Conservation (phyloP, 2,113 vertebrate genomes). For the Athene cunicularia region DNA sequence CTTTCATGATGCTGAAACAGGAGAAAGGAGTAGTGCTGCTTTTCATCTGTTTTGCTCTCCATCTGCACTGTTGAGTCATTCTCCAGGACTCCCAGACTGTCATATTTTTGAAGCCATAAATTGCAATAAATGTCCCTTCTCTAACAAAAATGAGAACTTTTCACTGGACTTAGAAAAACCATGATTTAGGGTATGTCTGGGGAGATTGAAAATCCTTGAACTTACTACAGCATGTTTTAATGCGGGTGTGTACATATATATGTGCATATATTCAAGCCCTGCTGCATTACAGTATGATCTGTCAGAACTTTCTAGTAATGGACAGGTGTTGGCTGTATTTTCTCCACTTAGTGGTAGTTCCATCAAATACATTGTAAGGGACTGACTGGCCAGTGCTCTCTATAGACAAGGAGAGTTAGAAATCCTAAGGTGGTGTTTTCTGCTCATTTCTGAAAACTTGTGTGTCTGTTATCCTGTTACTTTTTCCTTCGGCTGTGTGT, state of each 20-base stretch:
- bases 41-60: neutral
- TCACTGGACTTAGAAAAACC: neutral
- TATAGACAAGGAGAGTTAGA: neutral
- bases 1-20: rapidly evolving
- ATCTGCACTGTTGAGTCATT: neutral
- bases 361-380: neutral
- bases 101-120: neutral
- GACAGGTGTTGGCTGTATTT: neutral
- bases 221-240: neutral
- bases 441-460: neutral
- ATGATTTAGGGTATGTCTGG: too few species aligned
- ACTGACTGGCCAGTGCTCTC: too few species aligned
- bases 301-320: neutral
- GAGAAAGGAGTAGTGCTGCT: neutral
- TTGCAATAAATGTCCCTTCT: neutral
- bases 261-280: neutral
- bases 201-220: neutral
- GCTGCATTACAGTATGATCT: neutral
- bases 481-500: neutral
- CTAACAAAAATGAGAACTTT: neutral
- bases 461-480: rapidly evolving
- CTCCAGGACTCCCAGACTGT: neutral
- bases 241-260: rapidly evolving
- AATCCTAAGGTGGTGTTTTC: neutral
- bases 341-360: neutral